Evolutionary conservation across 2,888 invertebrate species (phyloP).

Genomic region (Drosophila anceps): DNA sequence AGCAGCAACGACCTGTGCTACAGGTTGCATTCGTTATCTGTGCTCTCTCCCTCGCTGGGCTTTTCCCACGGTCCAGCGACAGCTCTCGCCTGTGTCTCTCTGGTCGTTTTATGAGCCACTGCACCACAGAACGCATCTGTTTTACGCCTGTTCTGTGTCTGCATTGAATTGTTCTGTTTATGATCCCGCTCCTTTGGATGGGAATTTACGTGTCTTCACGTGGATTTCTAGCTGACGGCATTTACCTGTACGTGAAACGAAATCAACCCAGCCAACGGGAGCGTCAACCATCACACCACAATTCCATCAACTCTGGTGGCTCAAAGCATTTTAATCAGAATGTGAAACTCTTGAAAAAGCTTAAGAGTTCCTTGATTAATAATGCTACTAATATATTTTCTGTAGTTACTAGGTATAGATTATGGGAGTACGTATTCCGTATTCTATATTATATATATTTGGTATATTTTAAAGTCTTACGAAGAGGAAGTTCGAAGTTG

Average conservation of each 20-base stretch:
- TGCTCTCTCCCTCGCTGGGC: constrained; percentile 39
- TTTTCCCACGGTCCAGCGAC: constrained; percentile 68
- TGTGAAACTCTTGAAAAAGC: not conserved
- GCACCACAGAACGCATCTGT: constrained; percentile 50
- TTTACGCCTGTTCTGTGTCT: constrained; percentile 39
- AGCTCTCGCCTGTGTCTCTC: not conserved
- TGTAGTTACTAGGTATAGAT: no score
- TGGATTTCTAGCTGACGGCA: not conserved
- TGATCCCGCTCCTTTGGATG: constrained; percentile 33
- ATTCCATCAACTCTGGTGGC: not conserved
- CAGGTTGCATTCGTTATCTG: constrained; percentile 28
- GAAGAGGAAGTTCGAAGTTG: no score
- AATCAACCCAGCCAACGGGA: constrained; percentile 18
- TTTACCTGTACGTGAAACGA: not conserved
- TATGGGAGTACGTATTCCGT: no score
- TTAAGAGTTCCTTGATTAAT: not conserved
- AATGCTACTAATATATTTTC: no score
- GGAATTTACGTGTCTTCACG: constrained; percentile 65
- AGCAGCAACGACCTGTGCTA: constrained; percentile 9
- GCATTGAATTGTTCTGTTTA: constrained; percentile 3
- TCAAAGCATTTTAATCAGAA: not conserved
- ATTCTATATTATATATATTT: no score
- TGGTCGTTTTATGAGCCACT: constrained; percentile 58
- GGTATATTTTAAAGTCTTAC: no score
- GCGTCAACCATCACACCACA: constrained; percentile 13